Conservation (phyloP, 2,797 vertebrate species). For the Peromyscus nudipes region DNA sequence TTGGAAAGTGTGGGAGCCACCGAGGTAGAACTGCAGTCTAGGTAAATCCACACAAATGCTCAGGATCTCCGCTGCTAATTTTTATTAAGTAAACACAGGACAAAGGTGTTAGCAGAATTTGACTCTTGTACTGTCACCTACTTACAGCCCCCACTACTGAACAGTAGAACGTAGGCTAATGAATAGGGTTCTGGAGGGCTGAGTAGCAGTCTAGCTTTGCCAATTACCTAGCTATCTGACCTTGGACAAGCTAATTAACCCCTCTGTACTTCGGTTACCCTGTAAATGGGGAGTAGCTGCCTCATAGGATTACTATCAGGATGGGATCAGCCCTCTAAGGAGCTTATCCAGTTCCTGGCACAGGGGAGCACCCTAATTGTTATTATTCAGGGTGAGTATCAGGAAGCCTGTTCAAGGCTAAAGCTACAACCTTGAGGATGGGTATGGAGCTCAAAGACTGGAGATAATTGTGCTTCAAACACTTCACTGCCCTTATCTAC, state of each 20-base stretch:
- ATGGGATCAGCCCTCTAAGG: background rate
- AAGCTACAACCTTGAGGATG: background rate
- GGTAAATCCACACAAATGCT: background rate
- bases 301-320: background rate
- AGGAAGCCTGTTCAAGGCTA: background rate
- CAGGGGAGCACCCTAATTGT: background rate
- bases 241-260: background rate
- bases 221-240: background rate
- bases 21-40: background rate
- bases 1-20: background rate
- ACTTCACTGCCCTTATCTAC: background rate
- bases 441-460: background rate
- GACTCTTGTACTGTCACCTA: background rate
- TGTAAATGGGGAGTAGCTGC: background rate
- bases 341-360: background rate
- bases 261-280: background rate
- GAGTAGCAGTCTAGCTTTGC: background rate
- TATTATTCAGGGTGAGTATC: background rate
- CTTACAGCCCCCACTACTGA: background rate
- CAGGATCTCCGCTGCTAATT: background rate
- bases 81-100: background rate
- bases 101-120: background rate
- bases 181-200: background rate
- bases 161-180: rapidly evolving
- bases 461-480: slow-evolving; percentile 25